Conservation (phyloP, 2,797 vertebrate genomes). For the Cuculus canorus region DNA sequence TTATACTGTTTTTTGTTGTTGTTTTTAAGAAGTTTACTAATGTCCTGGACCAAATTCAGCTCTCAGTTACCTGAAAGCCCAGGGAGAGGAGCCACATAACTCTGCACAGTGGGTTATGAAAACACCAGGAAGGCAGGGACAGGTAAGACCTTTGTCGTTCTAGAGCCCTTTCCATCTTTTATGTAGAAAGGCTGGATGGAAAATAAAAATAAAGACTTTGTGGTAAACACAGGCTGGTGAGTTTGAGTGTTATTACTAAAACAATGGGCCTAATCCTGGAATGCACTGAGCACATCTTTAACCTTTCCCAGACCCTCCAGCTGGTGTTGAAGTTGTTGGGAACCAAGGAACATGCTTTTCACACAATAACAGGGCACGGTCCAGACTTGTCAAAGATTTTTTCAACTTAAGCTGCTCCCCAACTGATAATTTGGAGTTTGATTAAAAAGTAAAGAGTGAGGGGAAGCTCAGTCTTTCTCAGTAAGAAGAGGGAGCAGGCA, state of each 20-base stretch:
- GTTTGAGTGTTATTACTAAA: conserved; percentile 36
- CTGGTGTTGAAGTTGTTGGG: rapidly evolving
- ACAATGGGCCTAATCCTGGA: conserved; percentile 47
- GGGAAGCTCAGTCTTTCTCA: not conserved
- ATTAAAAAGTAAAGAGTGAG: not conserved
- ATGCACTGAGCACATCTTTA: not conserved
- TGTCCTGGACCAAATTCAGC: not conserved
- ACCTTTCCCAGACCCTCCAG: not conserved
- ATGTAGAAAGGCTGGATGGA: not conserved
- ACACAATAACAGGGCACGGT: not conserved
- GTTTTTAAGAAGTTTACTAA: not conserved
- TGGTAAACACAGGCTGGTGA: not conserved
- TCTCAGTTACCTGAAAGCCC: not conserved
- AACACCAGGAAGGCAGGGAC: not conserved
- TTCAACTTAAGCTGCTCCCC: not conserved
- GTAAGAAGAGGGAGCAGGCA: not conserved
- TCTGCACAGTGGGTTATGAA: not conserved
- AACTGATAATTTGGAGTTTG: not conserved
- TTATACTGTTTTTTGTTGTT: too few species aligned
- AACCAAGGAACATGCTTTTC: rapidly evolving
- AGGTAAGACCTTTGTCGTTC: too few species aligned
- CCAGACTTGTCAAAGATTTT: not conserved
- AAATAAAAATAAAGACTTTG: not conserved
- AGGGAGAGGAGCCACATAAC: not conserved
- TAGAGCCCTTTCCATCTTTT: not conserved